Conservation (phyloP, 37 sponge, comb jelly and placozoan species). For the Ianthella basta region DNA sequence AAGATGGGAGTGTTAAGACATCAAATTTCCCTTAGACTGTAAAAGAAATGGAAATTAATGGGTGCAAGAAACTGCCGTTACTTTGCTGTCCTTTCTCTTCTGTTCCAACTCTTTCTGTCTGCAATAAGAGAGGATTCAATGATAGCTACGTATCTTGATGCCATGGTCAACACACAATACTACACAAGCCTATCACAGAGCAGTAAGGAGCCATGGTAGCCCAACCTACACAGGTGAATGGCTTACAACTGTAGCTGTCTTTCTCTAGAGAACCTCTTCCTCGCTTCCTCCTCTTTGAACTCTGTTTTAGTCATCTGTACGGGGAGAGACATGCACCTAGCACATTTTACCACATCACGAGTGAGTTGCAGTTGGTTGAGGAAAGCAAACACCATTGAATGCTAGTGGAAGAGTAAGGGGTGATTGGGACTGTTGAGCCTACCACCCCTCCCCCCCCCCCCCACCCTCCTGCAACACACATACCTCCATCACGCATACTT, state of each 20-base stretch:
- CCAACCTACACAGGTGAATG: neutral
- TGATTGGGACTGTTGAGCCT: no score
- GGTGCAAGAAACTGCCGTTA: neutral
- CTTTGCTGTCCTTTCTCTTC: neutral
- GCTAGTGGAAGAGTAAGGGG: no score
- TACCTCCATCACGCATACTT: constrained; percentile 75
- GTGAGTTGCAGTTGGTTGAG: no score
- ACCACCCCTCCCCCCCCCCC: no score
- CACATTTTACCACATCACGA: no score
- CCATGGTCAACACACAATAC: no score
- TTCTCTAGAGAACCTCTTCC: constrained; percentile 48
- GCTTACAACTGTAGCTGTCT: constrained; percentile 10
- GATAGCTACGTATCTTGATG: no score
- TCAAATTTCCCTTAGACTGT: neutral
- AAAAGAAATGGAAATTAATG: neutral
- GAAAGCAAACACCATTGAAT: no score
- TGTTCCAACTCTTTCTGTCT: constrained; percentile 18
- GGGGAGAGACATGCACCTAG: neutral
- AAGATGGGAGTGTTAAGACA: no score
- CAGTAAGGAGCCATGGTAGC: neutral
- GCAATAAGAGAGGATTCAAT: neutral
- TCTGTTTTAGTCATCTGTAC: constrained; percentile 74
- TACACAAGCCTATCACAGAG: no score
- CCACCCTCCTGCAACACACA: no score
- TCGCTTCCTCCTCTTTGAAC: constrained; percentile 61